Evolutionary conservation across 2,888 invertebrate species (phyloP), one percentile per base, ranked within the genome.

Genomic region (Hirtodrosophila trivittata): DNA sequence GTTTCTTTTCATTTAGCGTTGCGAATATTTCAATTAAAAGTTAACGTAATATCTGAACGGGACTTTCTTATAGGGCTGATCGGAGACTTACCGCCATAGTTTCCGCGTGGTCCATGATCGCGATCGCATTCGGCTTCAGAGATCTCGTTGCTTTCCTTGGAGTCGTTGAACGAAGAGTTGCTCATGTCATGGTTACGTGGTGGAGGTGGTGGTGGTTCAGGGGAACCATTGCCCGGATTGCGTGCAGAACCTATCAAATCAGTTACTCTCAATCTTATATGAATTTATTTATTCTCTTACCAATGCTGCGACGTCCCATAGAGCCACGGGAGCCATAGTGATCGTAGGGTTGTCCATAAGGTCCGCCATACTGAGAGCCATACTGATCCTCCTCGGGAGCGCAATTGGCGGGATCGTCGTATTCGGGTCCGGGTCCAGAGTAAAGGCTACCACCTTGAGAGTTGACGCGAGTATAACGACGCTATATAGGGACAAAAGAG

Each of bases 81-180:
- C n/a, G n/a, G n/a, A n/a, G n/a, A 76, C 93, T 93, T 92, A 96
- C 96, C 96, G 89, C 96, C 96, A 89, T 96, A 96, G 91, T 94
- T 96, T 62, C 91, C 91, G 87, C 96, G 94, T 62, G 94, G 94
- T 91, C 95, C 94, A 87, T 95, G 94, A 89, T 95, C 95, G 73
- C 95, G 95, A 92, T 97, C 97, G 91, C 97, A 97, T 91, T 97
- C 97, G 83, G 97, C 97, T 91, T 97, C 97, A 89, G 96, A 97
- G 91, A 97, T 96, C 92, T 97, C 97, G 92, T 97, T 97, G 91
- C 97, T 97, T 91, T 97, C 97, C 92, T 97, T 97, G 90, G 96
- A 96, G 91, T 97, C 97, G 92, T 97, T 97, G 92, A 97, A 97
- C 56, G 94, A 95, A 81, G 95, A 95, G 87, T 95, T 95, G 84